Conservation (phyloP, 2,888 invertebrate genomes). For the Platycnemis pennipes region DNA sequence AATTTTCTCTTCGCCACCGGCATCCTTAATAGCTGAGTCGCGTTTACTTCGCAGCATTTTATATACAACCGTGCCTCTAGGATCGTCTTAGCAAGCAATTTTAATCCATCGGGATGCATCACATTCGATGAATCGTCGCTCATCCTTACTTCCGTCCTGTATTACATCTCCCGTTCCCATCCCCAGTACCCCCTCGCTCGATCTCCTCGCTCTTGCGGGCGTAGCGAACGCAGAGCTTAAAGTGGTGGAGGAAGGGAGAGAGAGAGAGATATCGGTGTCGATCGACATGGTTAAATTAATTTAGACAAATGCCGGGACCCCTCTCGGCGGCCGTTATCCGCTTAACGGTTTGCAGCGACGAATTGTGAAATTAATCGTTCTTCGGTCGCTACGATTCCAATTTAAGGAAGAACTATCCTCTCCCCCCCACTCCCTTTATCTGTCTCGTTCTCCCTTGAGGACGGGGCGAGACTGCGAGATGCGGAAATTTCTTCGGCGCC, state of each 20-base stretch:
- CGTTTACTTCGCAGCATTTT: too few species aligned
- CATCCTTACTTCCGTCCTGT: too few species aligned
- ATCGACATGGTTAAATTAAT: not conserved
- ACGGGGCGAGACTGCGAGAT: not conserved
- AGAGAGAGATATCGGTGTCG: not conserved
- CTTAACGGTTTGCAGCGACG: not conserved
- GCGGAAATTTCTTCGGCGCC: not conserved
- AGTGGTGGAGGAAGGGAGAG: not conserved
- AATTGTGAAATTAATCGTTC: constrained; percentile 19
- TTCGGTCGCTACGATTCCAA: not conserved
- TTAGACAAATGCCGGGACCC: not conserved
- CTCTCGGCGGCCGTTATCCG: not conserved
- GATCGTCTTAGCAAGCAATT: too few species aligned
- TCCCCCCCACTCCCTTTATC: not conserved
- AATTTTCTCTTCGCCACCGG: too few species aligned
- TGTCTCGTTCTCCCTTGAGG: not conserved
- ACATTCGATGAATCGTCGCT: too few species aligned
- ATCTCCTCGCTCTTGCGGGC: too few species aligned
- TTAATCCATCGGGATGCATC: too few species aligned
- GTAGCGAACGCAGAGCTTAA: not conserved
- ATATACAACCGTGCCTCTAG: too few species aligned
- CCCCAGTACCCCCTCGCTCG: too few species aligned
- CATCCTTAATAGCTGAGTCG: too few species aligned
- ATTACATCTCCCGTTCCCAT: too few species aligned
- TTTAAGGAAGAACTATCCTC: not conserved